These are phyloP conservation scores for Tetragonula carbonaria DNA, from an alignment of 2,888 invertebrate species.

Conservation along the genomic window DNA sequence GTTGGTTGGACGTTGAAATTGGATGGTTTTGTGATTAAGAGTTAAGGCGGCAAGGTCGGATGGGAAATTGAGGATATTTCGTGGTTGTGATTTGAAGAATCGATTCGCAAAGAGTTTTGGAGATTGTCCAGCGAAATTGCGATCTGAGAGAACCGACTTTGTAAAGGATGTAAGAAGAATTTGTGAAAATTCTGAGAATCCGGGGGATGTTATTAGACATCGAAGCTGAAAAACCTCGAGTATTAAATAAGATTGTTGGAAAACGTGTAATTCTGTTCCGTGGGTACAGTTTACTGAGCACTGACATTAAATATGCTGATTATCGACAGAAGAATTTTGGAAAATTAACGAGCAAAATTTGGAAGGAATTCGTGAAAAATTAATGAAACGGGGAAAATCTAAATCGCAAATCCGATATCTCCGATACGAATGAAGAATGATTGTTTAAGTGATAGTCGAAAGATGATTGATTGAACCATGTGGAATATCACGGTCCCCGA, in stretches of 20 bases:
- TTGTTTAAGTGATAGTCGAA: background rate
- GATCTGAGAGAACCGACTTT: no score
- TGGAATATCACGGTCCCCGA: slow-evolving; percentile 12
- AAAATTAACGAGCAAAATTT: no score
- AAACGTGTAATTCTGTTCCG: background rate
- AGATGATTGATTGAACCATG: background rate
- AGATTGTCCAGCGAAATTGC: no score
- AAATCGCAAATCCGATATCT: no score
- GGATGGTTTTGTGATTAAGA: background rate
- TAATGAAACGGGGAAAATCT: no score
- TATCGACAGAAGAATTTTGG: background rate
- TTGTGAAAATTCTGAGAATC: background rate
- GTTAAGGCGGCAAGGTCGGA: background rate
- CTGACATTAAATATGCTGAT: background rate
- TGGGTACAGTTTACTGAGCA: background rate
- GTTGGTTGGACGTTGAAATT: background rate
- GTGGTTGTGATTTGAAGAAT: background rate
- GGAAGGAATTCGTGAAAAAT: no score
- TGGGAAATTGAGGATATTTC: background rate
- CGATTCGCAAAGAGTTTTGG: no score
- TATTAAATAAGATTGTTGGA: background rate
- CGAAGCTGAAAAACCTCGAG: background rate
- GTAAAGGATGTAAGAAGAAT: background rate
- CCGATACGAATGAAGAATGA: background rate
- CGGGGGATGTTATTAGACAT: background rate